phyloP scores from a whole-genome alignment of 2,888 invertebrate genomes.

The Drosophila kanekoi region DNA sequence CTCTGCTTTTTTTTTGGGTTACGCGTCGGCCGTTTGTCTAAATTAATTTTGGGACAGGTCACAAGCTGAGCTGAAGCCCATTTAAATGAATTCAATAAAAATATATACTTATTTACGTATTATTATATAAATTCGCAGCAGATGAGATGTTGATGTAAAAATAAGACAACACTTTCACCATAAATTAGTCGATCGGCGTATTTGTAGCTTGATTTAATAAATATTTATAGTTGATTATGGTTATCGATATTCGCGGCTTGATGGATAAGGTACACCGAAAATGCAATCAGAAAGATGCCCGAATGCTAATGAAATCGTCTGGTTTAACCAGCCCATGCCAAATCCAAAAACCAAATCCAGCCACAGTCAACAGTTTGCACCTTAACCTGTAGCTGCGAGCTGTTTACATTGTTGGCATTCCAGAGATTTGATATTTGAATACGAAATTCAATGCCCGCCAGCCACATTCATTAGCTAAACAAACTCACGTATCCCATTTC shows the following conservation, averaged over 20 bases:
- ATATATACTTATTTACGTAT: conserved; percentile 33
- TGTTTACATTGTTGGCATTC: conserved; percentile 56
- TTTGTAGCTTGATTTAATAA: conserved; percentile 41
- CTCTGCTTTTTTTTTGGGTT: conserved; percentile 24
- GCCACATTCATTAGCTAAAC: conserved; percentile 49
- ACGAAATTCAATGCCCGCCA: conserved; percentile 28
- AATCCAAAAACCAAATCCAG: not conserved
- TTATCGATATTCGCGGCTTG: conserved; percentile 24
- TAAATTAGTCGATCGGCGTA: conserved; percentile 47
- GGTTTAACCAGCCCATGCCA: conserved; percentile 19
- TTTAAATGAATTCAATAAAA: conserved; percentile 56
- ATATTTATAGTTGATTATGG: conserved; percentile 52
- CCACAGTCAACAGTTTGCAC: conserved; percentile 37
- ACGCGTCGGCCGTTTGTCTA: conserved; percentile 46
- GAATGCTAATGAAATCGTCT: conserved; percentile 8
- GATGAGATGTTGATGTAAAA: not conserved
- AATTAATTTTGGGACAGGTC: conserved; percentile 64
- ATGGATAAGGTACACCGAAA: conserved; percentile 34
- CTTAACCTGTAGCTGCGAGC: conserved; percentile 24
- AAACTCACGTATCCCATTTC: conserved; percentile 33
- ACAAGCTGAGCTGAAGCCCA: conserved; percentile 20
- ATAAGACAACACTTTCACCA: conserved; percentile 52
- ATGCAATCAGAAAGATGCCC: conserved; percentile 21
- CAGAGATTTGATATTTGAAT: conserved; percentile 50
- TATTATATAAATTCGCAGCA: conserved; percentile 42